Base-by-base conservation (phyloP, 1,140 invertebrate genomes). In the Orchestia grillus region DNA sequence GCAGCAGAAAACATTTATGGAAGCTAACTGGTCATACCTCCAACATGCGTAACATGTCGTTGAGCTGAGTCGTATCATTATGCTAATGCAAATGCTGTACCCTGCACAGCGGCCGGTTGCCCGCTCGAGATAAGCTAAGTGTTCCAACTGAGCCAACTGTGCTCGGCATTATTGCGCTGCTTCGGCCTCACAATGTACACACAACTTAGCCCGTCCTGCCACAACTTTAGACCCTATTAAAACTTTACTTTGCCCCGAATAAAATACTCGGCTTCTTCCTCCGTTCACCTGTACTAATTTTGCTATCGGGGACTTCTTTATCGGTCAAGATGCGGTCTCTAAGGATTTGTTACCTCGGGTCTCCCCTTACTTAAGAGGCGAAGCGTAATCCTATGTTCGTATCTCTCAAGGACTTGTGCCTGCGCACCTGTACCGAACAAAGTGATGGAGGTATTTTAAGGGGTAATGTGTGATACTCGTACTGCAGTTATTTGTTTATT, bases 221-320 rank as follows among this genome's bases (percentile, higher is more conserved):
- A 42, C 92, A 94, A 94, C 92, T 94, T 94, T 47, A 45, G 92
- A 47, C 44, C 92, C 92, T 94, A 94, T 94, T 94, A 94, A 94
- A 94, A 94, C 92, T 94, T 94, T 94, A 47, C 43, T 45, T 94
- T 42, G 8, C 44, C 44, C 92, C 4, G 44, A 94, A 94, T 94
- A 94, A 94, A 94, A 94, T 94, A 94, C 92, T 94, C 47, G 92
- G 43, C 44, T 47, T 94, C 44, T 94, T 94, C 47, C 44, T 94
- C 36, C 92, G 1, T 23, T 94, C 44, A 45, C 92, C 44, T 94
- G 44, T 94, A 94, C 44, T 45, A 8, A 94, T 94, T 94, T 94
- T 94, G 92, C 92, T 44, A 94, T 94, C 92, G 92, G 92, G 92
- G 92, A 94, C 92, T 94, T 94, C 92, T 94, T 43, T 94, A 94